Percentiles rank a stretch among this genome's conserved stretches.
These are phyloP conservation scores for Alviniconcha strummeri DNA, from an alignment of 2,888 invertebrate species.

Conservation along the genomic window DNA sequence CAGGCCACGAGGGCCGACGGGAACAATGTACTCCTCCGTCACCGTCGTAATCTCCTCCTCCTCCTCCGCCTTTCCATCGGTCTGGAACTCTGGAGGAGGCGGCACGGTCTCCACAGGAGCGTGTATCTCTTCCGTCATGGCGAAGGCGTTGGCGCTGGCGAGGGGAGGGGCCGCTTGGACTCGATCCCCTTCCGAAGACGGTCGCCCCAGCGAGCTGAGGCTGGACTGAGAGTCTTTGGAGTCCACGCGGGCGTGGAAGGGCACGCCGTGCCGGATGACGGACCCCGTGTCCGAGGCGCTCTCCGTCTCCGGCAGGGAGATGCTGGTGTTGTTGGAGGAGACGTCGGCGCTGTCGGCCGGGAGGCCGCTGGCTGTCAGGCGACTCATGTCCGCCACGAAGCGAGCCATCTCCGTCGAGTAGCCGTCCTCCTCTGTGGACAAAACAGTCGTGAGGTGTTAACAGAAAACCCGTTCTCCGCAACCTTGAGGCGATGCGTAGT, in stretches of 20 bases:
- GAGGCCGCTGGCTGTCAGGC: constrained; percentile 39
- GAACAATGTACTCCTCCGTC: constrained; percentile 42
- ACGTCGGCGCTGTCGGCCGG: constrained; percentile 2
- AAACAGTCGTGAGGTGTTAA: neutral
- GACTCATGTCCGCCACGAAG: constrained; percentile 53
- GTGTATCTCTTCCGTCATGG: constrained; percentile 38
- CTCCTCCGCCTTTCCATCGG: constrained; percentile 28
- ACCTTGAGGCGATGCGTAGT: no score
- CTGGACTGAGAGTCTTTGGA: constrained; percentile 41
- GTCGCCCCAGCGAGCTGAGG: constrained; percentile 2
- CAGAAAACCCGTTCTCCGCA: no score
- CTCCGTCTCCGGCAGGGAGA: constrained; percentile 42
- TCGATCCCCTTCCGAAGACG: neutral
- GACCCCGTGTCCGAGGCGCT: constrained; percentile 47
- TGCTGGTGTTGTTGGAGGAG: constrained; percentile 36
- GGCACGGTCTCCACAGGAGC: constrained; percentile 38
- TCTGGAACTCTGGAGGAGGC: constrained; percentile 45
- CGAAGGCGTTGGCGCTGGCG: neutral
- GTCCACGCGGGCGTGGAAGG: constrained; percentile 29
- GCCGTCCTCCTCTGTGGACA: constrained; percentile 31
- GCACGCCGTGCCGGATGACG: constrained; percentile 39
- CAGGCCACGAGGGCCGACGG: constrained; percentile 41
- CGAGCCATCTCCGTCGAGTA: constrained; percentile 53
- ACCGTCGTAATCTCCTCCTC: constrained; percentile 48
- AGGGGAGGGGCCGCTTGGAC: neutral